A percentile compares a stretch with the other conserved stretches of the same genome.
These are phyloP conservation scores for Pissodes strobi DNA, from an alignment of 1,140 invertebrate species.

Conservation along the genomic window DNA sequence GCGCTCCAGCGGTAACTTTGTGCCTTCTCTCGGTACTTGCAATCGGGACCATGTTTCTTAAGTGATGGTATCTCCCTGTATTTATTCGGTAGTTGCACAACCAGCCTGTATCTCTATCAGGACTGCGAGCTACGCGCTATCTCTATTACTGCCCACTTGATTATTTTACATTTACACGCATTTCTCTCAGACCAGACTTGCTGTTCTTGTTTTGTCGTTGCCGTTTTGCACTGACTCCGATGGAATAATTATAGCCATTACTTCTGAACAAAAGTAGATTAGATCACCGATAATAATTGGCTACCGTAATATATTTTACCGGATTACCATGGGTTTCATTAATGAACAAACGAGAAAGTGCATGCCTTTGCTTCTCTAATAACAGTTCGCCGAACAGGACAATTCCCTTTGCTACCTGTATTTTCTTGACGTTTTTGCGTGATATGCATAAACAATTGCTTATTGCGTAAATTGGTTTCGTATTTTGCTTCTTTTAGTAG, in stretches of 20 bases:
- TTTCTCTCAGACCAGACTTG: constrained; percentile 37
- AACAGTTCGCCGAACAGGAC: constrained; percentile 13
- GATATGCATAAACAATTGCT: constrained; percentile 18
- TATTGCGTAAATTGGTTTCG: not conserved
- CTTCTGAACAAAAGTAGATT: constrained; percentile 46
- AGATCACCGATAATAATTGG: constrained; percentile 46
- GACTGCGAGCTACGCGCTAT: constrained; percentile 46
- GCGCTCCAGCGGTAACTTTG: constrained; percentile 37
- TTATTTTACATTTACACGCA: constrained; percentile 53
- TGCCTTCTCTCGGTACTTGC: constrained; percentile 37
- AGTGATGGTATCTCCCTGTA: constrained; percentile 41
- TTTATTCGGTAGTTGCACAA: constrained; percentile 53
- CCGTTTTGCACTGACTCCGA: constrained; percentile 29
- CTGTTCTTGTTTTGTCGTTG: constrained; percentile 30
- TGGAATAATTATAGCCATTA: constrained; percentile 47
- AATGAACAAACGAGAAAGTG: constrained; percentile 39
- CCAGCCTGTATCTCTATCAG: constrained; percentile 47
- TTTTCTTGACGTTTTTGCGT: constrained; percentile 9
- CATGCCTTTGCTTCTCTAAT: constrained; percentile 32
- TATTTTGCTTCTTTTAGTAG: too few species aligned
- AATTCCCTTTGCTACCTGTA: constrained; percentile 15
- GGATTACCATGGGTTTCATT: constrained; percentile 38
- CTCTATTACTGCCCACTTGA: constrained; percentile 50
- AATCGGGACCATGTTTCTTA: constrained; percentile 49
- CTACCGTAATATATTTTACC: constrained; percentile 42